Base-by-base conservation (phyloP, 1,140 invertebrate genomes). In the Macrocentrus cingulum region DNA sequence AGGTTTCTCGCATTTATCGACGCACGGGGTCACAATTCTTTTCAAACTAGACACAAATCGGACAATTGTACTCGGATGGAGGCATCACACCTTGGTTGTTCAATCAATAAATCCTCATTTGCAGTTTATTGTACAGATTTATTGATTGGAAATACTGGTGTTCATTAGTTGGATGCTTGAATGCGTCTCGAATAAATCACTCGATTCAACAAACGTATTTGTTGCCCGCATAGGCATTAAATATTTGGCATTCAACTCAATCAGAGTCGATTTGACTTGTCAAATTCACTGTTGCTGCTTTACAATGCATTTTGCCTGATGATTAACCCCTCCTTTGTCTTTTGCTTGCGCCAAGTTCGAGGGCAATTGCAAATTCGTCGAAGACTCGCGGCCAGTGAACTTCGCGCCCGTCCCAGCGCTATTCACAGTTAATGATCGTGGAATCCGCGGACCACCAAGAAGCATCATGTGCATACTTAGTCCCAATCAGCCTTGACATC, bases 301-400 rank as follows among this genome's bases (percentile, higher is more conserved):
- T 48, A n/a, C 23, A 20, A 19, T 46, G 44, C 9, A 20, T 20
- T 20, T 51, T 36, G 20, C 32, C 37, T 37, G 16, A 20, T 51
- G 18, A 51, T 36, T 20, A 11, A 37, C 29, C 32, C 32, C 25
- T 37, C 9, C 11, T 37, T 20, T 51, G 7, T 50, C 22, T 16
- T 7, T 15, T 32, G 25, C 13, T n/a, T n/a, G 22, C 49, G 9
- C 49, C 49, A 51, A 51, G 49, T 51, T 51, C 49, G 32, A 51
- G 29, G 49, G 49, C 49, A 51, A 51, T 51, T 51, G 49, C 49
- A 51, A 51, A 51, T 51, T 51, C 49, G 49, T 20, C 49, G 49
- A 51, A 51, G 15, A 32, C 36, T 25, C 18, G 29, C 32, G 32
- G 29, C 32, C 29, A 51, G 32, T 51, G 49, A 51, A 51, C 49